Evolutionary conservation across 2,888 invertebrate species (phyloP), one percentile per base, ranked within the genome.

Genomic region (Biston stratarius): DNA sequence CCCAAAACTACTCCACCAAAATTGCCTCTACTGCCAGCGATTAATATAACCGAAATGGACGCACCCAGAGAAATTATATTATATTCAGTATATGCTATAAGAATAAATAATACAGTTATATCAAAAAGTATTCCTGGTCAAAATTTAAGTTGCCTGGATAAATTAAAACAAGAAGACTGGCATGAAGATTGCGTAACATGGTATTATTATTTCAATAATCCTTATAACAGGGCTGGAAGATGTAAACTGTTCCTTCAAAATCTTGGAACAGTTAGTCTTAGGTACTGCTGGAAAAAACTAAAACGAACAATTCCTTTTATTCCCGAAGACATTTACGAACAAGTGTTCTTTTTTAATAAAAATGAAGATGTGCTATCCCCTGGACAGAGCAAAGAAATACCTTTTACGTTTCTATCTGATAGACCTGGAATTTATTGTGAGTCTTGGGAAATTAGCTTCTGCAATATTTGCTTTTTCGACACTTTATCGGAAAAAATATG

Each of bases 321-420:
- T 73, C 85, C 88, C 5, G 88, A 89, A 65, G 83, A 83, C 51
- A 74, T 71, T 42, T 82, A 78, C 61, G 87, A 83, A 49, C 93
- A 89, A 78, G 87, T 87, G 0, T 96, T 95, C 77, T 95, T 90
- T 77, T 95, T 95, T 68, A 92, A 95, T 65, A 95, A 95, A 82
- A 95, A 94, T 71, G 94, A 94, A 78, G 88, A 92, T 15, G 79
- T 94, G 0, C 69, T 96, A 49, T 81, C 90, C 0, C 95, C 95
- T 0, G 94, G 95, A 0, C 91, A 95, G 73, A 84, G 77, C 5
- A 86, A 86, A 49, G 74, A 88, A 40, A 74, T 95, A 51, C 83
- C 77, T 12, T 86, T 95, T 42, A 94, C 94, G 72, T 95, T 95
- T 74, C 76, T 91, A 53, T 87, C 94, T 1, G 81, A 84, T 7